Percentiles rank a stretch among this genome's conserved stretches.
phyloP scores from a whole-genome alignment of 2,888 invertebrate species.

The Microplitis manilae region DNA sequence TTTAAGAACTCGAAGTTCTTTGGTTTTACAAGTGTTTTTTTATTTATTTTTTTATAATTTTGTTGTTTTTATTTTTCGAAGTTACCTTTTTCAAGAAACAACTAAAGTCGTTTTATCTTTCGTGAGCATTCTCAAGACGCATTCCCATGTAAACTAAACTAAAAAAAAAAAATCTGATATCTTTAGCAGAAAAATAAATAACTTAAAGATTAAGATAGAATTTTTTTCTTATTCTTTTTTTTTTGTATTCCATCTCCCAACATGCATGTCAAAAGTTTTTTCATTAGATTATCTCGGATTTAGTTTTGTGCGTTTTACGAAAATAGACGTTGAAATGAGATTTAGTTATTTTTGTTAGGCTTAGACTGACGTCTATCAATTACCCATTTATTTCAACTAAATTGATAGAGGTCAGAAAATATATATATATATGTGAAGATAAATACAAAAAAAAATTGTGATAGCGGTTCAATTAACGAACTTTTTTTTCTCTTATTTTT shows the following conservation, averaged over 20 bases:
- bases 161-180: background rate
- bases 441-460: background rate
- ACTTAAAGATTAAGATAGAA: background rate
- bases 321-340: background rate
- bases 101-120: slow-evolving; percentile 18
- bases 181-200: slow-evolving; percentile 1
- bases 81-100: slow-evolving; percentile 5
- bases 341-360: background rate
- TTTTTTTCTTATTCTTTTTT: background rate
- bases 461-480: background rate
- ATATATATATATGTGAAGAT: background rate
- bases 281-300: background rate
- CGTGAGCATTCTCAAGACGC: background rate
- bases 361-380: background rate
- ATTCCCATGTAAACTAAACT: background rate
- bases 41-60: slow-evolving; percentile 2
- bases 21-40: background rate
- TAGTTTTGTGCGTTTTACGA: background rate
- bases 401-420: background rate
- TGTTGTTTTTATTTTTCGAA: slow-evolving; percentile 8
- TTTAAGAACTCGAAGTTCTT: slow-evolving; percentile 14
- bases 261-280: slow-evolving; percentile 2
- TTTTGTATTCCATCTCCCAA: background rate
- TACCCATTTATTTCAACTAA: background rate
- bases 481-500: background rate